Conservation (phyloP, 1,140 invertebrate genomes). For the Trachymyrmex cornetzi region DNA sequence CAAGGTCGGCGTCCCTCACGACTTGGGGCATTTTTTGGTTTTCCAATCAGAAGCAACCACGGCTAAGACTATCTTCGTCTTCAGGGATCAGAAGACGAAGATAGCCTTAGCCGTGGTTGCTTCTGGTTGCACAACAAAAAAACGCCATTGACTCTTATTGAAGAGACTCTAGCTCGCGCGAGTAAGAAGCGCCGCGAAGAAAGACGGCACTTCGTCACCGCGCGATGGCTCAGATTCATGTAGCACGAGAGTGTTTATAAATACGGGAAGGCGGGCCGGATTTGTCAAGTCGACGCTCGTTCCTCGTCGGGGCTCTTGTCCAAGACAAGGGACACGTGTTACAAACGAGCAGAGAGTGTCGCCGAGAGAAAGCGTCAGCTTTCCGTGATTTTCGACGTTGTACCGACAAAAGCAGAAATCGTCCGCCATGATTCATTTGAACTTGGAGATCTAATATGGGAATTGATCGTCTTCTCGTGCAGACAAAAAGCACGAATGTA, state of each 20-base stretch:
- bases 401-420: conserved; percentile 24
- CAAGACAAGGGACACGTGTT: conserved; percentile 71
- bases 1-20: too few species aligned
- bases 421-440: neutral
- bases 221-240: conserved; percentile 80
- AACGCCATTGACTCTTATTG: too few species aligned
- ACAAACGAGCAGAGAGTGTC: conserved; percentile 72
- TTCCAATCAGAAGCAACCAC: too few species aligned
- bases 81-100: too few species aligned
- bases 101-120: too few species aligned
- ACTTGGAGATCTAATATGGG: neutral
- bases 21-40: too few species aligned
- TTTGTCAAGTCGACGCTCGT: conserved; percentile 80
- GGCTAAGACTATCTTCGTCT: too few species aligned
- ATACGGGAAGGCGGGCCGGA: conserved; percentile 81
- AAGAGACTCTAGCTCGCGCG: too few species aligned
- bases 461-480: neutral
- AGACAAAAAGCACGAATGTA: neutral
- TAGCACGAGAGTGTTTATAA: conserved; percentile 84
- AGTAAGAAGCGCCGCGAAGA: conserved; percentile 26
- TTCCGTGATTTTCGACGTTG: conserved; percentile 30
- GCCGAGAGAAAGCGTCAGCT: conserved; percentile 35
- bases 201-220: conserved; percentile 70
- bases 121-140: too few species aligned
- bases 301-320: conserved; percentile 38